Percentiles rank a stretch among this genome's conserved stretches.
Evolutionary conservation across 1,140 invertebrate genomes (phyloP).

Genomic region (Drosophila tropicalis): DNA sequence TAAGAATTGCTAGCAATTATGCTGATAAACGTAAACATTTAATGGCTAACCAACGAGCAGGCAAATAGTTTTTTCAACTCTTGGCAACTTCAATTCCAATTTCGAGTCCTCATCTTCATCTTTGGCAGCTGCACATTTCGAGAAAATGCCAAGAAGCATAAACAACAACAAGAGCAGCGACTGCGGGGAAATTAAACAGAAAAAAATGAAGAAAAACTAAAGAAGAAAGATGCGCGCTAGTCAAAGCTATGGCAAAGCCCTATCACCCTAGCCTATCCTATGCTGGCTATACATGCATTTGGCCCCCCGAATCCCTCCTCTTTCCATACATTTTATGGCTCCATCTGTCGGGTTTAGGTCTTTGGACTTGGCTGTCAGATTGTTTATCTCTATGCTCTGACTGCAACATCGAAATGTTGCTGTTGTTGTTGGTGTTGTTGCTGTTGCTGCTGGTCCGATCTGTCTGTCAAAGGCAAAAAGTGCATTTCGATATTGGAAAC

Average conservation of each 20-base stretch:
- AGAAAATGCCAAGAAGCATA: conserved; percentile 45
- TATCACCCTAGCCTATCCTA: conserved; percentile 10
- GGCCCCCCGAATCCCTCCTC: not conserved
- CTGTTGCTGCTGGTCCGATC: conserved; percentile 22
- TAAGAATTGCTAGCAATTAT: conserved; percentile 14
- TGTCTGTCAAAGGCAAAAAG: conserved; percentile 70
- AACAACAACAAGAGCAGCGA: conserved; percentile 22
- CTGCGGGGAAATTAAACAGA: too few relatives aligned
- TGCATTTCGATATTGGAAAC: conserved; percentile 73
- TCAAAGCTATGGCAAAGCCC: conserved; percentile 7
- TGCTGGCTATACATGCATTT: not conserved
- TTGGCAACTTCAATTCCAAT: not conserved
- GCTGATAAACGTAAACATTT: conserved; percentile 10
- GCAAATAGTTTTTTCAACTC: not conserved
- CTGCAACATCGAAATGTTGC: conserved; percentile 20
- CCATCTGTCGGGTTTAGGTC: conserved; percentile 37
- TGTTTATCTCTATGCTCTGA: conserved; percentile 56
- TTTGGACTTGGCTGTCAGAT: conserved; percentile 60
- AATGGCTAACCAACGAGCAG: conserved; percentile 1
- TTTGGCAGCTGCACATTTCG: conserved; percentile 18
- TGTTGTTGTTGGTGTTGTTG: conserved; percentile 22
- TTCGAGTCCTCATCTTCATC: conserved; percentile 15
- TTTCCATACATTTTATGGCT: conserved; percentile 22
- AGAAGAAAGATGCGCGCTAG: not conserved
- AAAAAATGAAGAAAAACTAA: conserved; percentile 7